Base-by-base conservation (phyloP, 2,797 vertebrate genomes). In the Apogon hyalosoma region DNA sequence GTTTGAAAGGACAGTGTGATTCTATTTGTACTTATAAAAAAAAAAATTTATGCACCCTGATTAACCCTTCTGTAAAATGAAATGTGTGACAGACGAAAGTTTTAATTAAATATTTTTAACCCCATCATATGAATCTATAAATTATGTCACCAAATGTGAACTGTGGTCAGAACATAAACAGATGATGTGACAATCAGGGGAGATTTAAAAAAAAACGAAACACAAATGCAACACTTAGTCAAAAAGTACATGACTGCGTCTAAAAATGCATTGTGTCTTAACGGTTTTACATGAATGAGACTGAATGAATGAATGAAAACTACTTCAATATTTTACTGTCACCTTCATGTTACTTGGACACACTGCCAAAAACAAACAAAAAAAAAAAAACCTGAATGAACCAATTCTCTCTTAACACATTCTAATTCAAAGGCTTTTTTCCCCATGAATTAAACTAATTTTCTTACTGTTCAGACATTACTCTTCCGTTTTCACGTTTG, bases 231-330 rank as follows among this genome's bases (percentile, higher is more conserved):
- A 28, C 24, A 28, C n/a, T n/a, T n/a, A n/a, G n/a, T 24, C 21
- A 24, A 24, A 24, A 24, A 24, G 7, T 8, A 49, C 11, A 6
- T 21, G 11, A 50, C 11, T 38, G 38, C n/a, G 66, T 11, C 15
- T 53, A 47, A 42, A 66, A 39, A 63, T 28, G 0, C 1, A 11
- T 45, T 80, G 46, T 60, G 59, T 58, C n/a, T n/a, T 60, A n/a
- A 11, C 10, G 19, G 3, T 49, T 6, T n/a, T 55, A 49, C n/a
- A 50, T 11, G 21, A 55, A n/a, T n/a, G n/a, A n/a, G n/a, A n/a
- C n/a, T n/a, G n/a, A n/a, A 64, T 6, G 11, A 69, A 73, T 28
- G 43, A 61, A 41, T 21, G 11, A 33, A 13, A 69, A 40, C 28
- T 36, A 47, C 43, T 54, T 65, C 7, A 52, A 9, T 63, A 38